Conservation (phyloP, 1,140 invertebrate genomes). For the Capitella teleta region DNA sequence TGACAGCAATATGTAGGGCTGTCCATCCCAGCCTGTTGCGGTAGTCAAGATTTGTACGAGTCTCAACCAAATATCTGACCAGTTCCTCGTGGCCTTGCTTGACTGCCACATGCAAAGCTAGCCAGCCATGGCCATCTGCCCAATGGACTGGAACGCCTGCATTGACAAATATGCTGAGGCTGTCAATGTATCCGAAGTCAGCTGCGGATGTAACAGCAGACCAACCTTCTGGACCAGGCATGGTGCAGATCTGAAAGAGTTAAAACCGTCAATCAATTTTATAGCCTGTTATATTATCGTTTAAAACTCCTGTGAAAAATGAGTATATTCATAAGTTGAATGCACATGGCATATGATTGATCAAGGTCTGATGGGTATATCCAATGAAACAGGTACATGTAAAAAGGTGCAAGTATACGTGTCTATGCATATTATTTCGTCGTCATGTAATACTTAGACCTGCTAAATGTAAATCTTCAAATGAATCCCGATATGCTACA, state of each 20-base stretch:
- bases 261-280: constrained; percentile 1
- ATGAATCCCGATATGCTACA: too few relatives aligned
- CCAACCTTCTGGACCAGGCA: constrained; percentile 8
- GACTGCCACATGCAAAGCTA: constrained; percentile 9
- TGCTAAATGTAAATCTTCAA: too few relatives aligned
- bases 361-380: not conserved
- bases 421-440: too few relatives aligned
- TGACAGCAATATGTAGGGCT: constrained; percentile 8
- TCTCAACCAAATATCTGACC: constrained; percentile 1
- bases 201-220: constrained; percentile 10
- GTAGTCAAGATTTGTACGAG: not conserved
- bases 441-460: too few relatives aligned
- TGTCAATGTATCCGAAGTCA: constrained; percentile 7
- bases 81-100: constrained; percentile 3
- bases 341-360: not conserved
- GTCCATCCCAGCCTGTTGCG: constrained; percentile 8
- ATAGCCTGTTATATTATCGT: not conserved
- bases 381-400: too few relatives aligned
- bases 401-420: too few relatives aligned
- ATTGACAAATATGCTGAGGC: not conserved
- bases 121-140: constrained; percentile 14
- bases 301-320: not conserved
- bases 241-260: constrained; percentile 6
- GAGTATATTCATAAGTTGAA: not conserved
- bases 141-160: constrained; percentile 16